Evolutionary conservation across 2,888 invertebrate species (phyloP).

Genomic region (Cheilosia grossa): DNA sequence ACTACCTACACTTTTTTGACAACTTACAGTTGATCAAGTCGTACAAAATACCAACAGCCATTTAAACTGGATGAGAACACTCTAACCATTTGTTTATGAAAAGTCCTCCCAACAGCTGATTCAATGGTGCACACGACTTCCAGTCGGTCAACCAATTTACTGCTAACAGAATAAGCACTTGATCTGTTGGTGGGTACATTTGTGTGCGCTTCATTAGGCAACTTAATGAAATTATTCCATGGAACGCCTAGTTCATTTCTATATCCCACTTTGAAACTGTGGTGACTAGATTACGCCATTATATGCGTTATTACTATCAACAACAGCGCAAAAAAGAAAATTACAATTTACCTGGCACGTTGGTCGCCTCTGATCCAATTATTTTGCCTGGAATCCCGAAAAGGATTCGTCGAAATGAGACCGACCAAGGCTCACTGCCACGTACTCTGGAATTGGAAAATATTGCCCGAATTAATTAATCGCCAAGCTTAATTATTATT

Average conservation of each 20-base stretch:
- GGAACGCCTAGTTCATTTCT: slow-evolving; percentile 21
- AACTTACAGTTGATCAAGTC: no score
- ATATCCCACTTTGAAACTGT: background rate
- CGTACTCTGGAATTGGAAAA: slow-evolving; percentile 68
- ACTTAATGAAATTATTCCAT: slow-evolving; percentile 55
- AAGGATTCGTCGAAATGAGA: slow-evolving; percentile 46
- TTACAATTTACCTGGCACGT: slow-evolving; percentile 60
- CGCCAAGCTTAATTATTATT: slow-evolving; percentile 64
- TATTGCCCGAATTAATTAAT: slow-evolving; percentile 69
- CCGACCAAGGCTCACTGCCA: slow-evolving; percentile 27
- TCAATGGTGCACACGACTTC: no score
- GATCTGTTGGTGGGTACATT: slow-evolving; percentile 44
- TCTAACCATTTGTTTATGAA: no score
- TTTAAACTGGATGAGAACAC: no score
- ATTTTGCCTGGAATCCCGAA: slow-evolving; percentile 53
- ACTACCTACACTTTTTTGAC: no score
- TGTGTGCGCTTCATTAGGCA: slow-evolving; percentile 32
- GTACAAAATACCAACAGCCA: no score
- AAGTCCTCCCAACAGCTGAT: no score
- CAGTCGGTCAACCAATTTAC: background rate
- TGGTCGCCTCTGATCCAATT: slow-evolving; percentile 60
- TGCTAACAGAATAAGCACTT: slow-evolving; percentile 5
- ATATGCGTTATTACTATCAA: slow-evolving; percentile 31
- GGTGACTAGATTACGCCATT: background rate
- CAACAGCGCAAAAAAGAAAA: background rate